A percentile compares a stretch with the other conserved stretches of the same genome.
These are phyloP conservation scores for Cydia strobilella DNA, from an alignment of 1,140 invertebrate genomes.

Conservation along the genomic window DNA sequence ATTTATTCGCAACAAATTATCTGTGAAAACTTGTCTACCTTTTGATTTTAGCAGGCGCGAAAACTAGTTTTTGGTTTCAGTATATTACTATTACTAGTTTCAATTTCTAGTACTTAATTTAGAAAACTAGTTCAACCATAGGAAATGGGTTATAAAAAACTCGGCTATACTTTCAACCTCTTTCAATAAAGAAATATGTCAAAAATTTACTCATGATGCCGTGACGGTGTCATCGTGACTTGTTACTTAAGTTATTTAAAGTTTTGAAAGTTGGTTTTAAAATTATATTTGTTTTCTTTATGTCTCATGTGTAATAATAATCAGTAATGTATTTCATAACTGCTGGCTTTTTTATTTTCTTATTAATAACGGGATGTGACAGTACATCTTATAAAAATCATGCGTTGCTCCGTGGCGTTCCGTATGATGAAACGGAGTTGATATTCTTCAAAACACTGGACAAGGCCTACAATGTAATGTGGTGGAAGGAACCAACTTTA, in stretches of 20 bases:
- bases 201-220: neutral
- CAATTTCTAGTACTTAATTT: no score
- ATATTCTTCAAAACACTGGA: slow-evolving; percentile 54
- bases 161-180: no score
- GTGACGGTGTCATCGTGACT: neutral
- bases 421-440: slow-evolving; percentile 48
- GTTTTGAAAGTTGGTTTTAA: neutral
- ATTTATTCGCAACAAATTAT: no score
- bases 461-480: slow-evolving; percentile 48
- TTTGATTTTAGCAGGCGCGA: no score
- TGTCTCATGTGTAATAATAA: neutral
- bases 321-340: neutral
- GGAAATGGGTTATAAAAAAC: no score
- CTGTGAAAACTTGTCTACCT: no score
- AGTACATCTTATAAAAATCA: slow-evolving; percentile 57
- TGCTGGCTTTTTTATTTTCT: neutral
- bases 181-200: no score
- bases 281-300: neutral
- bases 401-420: slow-evolving; percentile 56
- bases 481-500: slow-evolving; percentile 53
- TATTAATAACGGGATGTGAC: neutral
- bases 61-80: no score
- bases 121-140: no score
- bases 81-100: no score
- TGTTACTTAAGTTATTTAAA: neutral